Evolutionary conservation across 2,797 vertebrate species (phyloP).

Genomic region (Ptychadena robeensis): DNA sequence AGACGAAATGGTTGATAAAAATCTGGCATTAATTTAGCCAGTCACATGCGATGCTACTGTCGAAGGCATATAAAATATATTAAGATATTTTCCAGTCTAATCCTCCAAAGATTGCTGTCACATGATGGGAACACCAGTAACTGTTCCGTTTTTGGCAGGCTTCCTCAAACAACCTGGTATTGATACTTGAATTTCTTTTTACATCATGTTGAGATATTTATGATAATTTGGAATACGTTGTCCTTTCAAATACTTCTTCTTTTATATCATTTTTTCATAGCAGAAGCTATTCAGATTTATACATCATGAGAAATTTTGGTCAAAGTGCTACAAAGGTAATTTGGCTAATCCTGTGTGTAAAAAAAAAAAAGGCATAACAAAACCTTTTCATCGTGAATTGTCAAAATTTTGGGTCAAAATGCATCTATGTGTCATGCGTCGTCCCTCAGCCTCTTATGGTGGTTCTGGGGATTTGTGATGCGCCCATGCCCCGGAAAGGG

Average conservation of each 20-base stretch:
- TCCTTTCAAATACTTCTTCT: slow-evolving; percentile 48
- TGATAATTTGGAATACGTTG: slow-evolving; percentile 51
- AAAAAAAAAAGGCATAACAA: too few relatives aligned
- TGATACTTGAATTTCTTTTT: slow-evolving; percentile 46
- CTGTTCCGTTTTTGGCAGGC: slow-evolving; percentile 41
- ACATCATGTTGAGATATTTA: slow-evolving; percentile 60
- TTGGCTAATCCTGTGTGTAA: slow-evolving; percentile 4
- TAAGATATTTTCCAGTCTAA: slow-evolving; percentile 31
- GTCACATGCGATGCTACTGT: slow-evolving; percentile 30
- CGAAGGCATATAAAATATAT: slow-evolving; percentile 43
- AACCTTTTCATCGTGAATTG: too few relatives aligned
- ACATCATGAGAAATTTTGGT: slow-evolving; percentile 11
- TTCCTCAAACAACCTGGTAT: slow-evolving; percentile 52
- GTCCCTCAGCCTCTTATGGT: too few relatives aligned
- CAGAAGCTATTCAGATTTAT: slow-evolving; percentile 49
- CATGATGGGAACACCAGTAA: slow-evolving; percentile 36
- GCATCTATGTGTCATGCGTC: too few relatives aligned
- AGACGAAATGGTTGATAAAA: slow-evolving; percentile 10
- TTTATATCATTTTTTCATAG: slow-evolving; percentile 58
- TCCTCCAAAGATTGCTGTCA: slow-evolving; percentile 42
- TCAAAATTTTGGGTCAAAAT: too few relatives aligned
- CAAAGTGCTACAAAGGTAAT: slow-evolving; percentile 15
- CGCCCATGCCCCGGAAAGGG: too few relatives aligned
- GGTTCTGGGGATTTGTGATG: too few relatives aligned
- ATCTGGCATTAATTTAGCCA: neutral